Conservation (phyloP, 2,888 invertebrate species). For the Trachelus tabidus region DNA sequence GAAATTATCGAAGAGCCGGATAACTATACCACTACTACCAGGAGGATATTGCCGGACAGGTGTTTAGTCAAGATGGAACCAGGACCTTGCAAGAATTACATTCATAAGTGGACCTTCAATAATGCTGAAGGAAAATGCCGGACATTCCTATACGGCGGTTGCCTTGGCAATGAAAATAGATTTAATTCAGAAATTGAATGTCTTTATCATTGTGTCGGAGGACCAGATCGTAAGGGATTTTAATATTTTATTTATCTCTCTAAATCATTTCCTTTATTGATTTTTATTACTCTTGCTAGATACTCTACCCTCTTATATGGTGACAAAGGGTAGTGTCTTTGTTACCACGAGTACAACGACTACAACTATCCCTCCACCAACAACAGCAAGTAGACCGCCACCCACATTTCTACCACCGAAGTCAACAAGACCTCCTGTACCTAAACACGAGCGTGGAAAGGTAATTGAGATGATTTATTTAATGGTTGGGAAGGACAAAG, state of each 20-base stretch:
- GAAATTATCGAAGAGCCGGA: slow-evolving; percentile 41
- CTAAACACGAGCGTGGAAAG: slow-evolving; percentile 77
- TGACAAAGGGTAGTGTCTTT: slow-evolving; percentile 60
- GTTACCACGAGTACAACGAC: slow-evolving; percentile 58
- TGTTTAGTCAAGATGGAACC: slow-evolving; percentile 68
- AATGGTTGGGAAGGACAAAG: not conserved
- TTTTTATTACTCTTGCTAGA: slow-evolving; percentile 54
- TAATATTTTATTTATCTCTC: not conserved
- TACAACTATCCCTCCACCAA: slow-evolving; percentile 68
- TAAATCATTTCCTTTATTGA: not conserved
- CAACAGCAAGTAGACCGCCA: slow-evolving; percentile 62
- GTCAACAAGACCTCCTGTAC: slow-evolving; percentile 74
- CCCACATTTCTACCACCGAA: slow-evolving; percentile 64
- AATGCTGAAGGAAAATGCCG: slow-evolving; percentile 69
- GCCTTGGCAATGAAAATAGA: slow-evolving; percentile 76
- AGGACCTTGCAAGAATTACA: slow-evolving; percentile 74
- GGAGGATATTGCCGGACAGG: slow-evolving; percentile 56
- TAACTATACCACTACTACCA: slow-evolving; percentile 34
- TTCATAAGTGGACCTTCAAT: slow-evolving; percentile 77
- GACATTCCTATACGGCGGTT: slow-evolving; percentile 77
- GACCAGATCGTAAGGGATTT: slow-evolving; percentile 62
- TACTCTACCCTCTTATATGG: slow-evolving; percentile 69
- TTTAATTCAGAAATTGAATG: slow-evolving; percentile 77
- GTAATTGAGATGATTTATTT: slow-evolving; percentile 27
- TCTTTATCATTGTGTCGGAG: slow-evolving; percentile 73